Conservation (phyloP, 2,113 vertebrate species). For the Capricornis sumatraensis region DNA sequence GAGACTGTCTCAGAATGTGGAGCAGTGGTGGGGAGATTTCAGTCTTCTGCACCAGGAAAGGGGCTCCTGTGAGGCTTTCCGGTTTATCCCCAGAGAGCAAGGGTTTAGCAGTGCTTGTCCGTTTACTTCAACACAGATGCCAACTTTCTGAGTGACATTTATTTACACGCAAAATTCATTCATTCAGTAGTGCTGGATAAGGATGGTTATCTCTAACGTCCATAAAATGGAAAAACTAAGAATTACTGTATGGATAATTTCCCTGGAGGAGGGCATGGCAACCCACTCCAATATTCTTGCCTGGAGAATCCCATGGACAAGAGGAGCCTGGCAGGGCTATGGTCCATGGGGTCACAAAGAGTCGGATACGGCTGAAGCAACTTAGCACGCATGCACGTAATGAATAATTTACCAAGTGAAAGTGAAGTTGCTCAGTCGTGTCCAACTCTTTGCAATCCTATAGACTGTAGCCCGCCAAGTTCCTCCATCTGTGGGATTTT, state of each 20-base stretch:
- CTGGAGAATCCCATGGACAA: neutral
- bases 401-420: neutral
- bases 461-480: neutral
- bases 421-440: neutral
- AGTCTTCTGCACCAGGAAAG: neutral
- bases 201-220: neutral
- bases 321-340: neutral
- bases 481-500: neutral
- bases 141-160: rapidly evolving
- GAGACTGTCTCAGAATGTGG: rapidly evolving
- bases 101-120: neutral
- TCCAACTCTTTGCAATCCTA: neutral
- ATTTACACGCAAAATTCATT: neutral
- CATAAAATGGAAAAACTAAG: neutral
- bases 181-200: neutral
- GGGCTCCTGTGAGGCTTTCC: neutral
- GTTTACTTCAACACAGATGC: neutral
- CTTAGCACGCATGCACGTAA: neutral
- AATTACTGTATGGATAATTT: neutral
- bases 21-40: rapidly evolving
- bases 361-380: neutral
- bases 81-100: neutral
- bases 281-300: neutral
- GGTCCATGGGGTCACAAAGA: neutral
- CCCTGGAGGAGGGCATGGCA: neutral